Conservation (phyloP, 1,140 invertebrate species). For the Watersipora subatra region DNA sequence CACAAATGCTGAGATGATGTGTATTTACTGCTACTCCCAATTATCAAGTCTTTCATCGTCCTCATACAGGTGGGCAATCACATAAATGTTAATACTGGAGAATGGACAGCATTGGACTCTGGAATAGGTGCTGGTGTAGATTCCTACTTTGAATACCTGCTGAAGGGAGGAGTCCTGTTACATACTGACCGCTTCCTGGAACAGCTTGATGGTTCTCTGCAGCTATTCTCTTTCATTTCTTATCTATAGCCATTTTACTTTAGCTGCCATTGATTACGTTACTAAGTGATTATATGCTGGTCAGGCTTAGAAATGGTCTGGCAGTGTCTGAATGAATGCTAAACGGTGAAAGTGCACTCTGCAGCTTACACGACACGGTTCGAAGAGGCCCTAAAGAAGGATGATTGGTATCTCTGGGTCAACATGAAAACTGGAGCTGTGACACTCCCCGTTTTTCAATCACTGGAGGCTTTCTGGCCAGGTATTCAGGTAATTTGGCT, state of each 20-base stretch:
- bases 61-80: conserved; percentile 77
- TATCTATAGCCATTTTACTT: neutral
- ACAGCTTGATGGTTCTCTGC: conserved; percentile 58
- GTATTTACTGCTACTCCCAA: too few species aligned
- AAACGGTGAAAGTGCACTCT: too few species aligned
- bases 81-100: conserved; percentile 81
- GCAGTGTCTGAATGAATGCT: too few species aligned
- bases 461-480: conserved; percentile 95
- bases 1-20: too few species aligned
- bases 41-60: too few species aligned
- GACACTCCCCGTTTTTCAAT: conserved; percentile 91
- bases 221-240: neutral
- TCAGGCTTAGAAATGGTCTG: too few species aligned
- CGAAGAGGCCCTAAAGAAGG: conserved; percentile 70
- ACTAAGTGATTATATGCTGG: too few species aligned
- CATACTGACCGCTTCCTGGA: conserved; percentile 70
- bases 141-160: conserved; percentile 96
- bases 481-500: conserved; percentile 64
- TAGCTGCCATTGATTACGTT: too few species aligned
- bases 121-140: conserved; percentile 85
- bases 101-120: conserved; percentile 92
- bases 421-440: conserved; percentile 88
- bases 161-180: conserved; percentile 69
- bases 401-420: conserved; percentile 87
- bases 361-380: conserved; percentile 62